Conservation (phyloP, 2,797 vertebrate genomes). For the Arctocebus calabarensis region DNA sequence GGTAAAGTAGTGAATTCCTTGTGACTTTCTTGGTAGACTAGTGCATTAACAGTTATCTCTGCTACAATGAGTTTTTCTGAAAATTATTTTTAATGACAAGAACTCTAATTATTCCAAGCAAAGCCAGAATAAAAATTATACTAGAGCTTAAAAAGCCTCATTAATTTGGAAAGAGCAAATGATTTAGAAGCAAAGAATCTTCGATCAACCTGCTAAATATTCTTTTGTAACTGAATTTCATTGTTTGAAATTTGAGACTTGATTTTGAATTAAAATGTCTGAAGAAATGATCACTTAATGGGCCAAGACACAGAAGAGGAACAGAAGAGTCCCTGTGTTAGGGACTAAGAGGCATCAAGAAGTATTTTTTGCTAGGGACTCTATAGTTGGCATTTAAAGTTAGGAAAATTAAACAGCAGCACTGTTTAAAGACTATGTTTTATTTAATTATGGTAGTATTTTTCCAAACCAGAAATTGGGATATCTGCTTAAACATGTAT, state of each 20-base stretch:
- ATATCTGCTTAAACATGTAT: conserved; percentile 27
- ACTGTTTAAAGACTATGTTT: conserved; percentile 16
- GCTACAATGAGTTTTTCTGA: conserved; percentile 30
- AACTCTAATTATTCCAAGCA: neutral
- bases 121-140: conserved; percentile 49
- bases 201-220: conserved; percentile 38
- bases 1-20: conserved; percentile 6
- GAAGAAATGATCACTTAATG: neutral
- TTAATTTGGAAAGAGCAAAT: conserved; percentile 41
- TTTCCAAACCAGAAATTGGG: conserved; percentile 38
- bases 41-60: conserved; percentile 46
- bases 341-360: neutral
- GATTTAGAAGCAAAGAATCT: conserved; percentile 38
- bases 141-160: conserved; percentile 43
- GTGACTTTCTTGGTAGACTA: neutral
- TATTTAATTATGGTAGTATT: conserved; percentile 36
- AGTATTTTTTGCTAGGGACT: neutral
- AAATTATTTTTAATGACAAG: conserved; percentile 68
- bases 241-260: conserved; percentile 36
- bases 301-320: neutral
- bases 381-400: conserved; percentile 1
- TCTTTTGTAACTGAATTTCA: neutral
- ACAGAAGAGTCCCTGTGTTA: neutral
- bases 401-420: neutral
- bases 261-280: conserved; percentile 26